Base-by-base conservation (phyloP, 2,888 invertebrate genomes). In the Gnatocerus cornutus region DNA sequence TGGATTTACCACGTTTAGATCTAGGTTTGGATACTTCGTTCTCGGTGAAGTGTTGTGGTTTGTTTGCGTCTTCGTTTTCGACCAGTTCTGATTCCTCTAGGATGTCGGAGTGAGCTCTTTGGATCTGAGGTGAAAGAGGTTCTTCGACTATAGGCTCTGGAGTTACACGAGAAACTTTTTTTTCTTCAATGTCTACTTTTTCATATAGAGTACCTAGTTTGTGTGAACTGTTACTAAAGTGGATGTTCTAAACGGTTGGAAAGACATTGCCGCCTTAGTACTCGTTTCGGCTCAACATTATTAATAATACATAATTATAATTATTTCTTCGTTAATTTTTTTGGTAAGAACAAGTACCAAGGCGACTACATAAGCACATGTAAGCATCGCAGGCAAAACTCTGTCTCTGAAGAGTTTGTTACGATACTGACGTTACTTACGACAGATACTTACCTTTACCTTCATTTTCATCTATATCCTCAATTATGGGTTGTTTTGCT, bases 401-500 rank as follows among this genome's bases (percentile, higher is more conserved):
- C 62, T 50, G 66, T 62, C 70, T 48, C 52, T 62, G n/a, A 10
- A 71, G 71, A 67, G 58, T 68, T 71, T 64, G 6, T 27, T 48
- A 43, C 21, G 68, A 68, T 68, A 68, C 63, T 50, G 27, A 63
- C 56, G 39, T 48, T 41, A 50, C 66, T 62, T 62, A 46, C 37
- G 41, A 16, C 55, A 41, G 14, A 27, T 43, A 62, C 55, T 62
- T 78, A 78, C 78, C 78, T 79, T 77, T 71, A 12, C 66, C 43
- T 50, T 74, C 68, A 14, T 75, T 65, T 39, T 82, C 80, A 6
- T 21, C 4, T 21, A 79, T 74, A 46, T 85, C 82, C 48, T 83
- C 79, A 13, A 81, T 66, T 70, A 79, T 76, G 9, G 80, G 73
- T 74, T 82, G 80, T 76, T 83, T 83, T 6, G 68, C 78, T 73